phyloP scores from a whole-genome alignment of 2,113 vertebrate genomes.

The Tragulus kanchil region DNA sequence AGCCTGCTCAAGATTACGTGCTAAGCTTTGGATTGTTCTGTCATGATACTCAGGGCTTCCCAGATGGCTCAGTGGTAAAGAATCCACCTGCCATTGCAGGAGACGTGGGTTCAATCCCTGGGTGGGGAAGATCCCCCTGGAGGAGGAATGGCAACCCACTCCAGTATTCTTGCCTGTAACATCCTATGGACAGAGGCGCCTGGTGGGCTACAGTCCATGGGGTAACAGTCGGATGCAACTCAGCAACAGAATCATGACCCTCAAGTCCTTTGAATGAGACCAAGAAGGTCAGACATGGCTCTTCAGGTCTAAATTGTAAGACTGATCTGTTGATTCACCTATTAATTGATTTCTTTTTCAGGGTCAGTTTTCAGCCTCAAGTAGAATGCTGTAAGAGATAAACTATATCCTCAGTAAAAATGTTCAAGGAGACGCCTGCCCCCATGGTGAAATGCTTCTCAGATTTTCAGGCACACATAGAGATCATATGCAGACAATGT shows the following conservation, averaged over 20 bases:
- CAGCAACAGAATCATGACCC: not conserved
- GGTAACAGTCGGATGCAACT: not conserved
- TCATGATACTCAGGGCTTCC: not conserved
- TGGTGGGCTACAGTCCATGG: not conserved
- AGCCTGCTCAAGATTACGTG: not conserved
- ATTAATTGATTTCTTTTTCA: not conserved
- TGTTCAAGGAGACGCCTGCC: too few relatives aligned
- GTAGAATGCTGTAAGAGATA: not conserved
- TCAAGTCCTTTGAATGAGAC: not conserved
- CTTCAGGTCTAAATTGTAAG: not conserved
- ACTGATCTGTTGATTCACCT: not conserved
- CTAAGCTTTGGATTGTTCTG: not conserved
- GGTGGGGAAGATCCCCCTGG: not conserved
- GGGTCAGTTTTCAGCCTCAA: not conserved
- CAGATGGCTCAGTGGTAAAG: not conserved
- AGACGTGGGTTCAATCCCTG: not conserved
- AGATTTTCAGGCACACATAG: not conserved
- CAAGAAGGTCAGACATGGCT: not conserved
- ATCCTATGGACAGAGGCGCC: not conserved
- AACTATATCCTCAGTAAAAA: not conserved
- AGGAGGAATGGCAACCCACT: not conserved
- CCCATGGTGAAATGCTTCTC: fast-evolving
- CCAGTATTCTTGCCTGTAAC: not conserved
- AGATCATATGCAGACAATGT: not conserved
- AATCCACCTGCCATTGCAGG: not conserved